phyloP scores from a whole-genome alignment of 2,113 vertebrate genomes.

The Atractosteus spatula region DNA sequence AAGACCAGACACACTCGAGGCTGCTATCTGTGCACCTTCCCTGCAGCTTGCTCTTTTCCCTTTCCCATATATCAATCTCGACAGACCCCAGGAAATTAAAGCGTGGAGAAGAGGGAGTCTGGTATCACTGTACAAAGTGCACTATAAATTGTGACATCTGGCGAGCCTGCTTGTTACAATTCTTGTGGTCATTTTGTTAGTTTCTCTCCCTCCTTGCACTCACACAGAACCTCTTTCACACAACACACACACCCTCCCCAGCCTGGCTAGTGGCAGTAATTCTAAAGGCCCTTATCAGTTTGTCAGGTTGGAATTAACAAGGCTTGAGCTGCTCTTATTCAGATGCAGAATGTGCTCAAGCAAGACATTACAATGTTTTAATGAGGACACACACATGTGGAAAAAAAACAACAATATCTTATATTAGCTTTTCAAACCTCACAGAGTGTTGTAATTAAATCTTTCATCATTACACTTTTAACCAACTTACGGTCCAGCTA shows the following conservation, averaged over 20 bases:
- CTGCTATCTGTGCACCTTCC: not conserved
- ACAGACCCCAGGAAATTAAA: conserved; percentile 48
- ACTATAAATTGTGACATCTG: conserved; percentile 41
- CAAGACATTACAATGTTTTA: not conserved
- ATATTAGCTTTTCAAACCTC: no score
- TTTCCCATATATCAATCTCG: conserved; percentile 44
- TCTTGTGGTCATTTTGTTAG: conserved; percentile 8
- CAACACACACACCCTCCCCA: not conserved
- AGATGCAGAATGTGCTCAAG: not conserved
- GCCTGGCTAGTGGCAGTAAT: not conserved
- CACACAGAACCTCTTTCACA: not conserved
- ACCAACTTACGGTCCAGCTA: no score
- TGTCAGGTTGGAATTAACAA: not conserved
- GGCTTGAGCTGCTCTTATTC: not conserved
- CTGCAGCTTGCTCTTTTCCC: conserved; percentile 20
- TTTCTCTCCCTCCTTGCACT: conserved; percentile 20
- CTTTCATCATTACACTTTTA: no score
- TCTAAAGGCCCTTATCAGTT: not conserved
- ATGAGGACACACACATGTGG: conserved; percentile 5
- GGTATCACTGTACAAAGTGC: conserved; percentile 36
- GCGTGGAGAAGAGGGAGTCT: conserved; percentile 20
- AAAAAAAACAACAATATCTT: not conserved
- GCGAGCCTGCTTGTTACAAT: conserved; percentile 3
- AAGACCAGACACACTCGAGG: not conserved
- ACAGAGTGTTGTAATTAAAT: no score